Conservation (phyloP, 2,113 vertebrate species). For the Pachyramphus minor region DNA sequence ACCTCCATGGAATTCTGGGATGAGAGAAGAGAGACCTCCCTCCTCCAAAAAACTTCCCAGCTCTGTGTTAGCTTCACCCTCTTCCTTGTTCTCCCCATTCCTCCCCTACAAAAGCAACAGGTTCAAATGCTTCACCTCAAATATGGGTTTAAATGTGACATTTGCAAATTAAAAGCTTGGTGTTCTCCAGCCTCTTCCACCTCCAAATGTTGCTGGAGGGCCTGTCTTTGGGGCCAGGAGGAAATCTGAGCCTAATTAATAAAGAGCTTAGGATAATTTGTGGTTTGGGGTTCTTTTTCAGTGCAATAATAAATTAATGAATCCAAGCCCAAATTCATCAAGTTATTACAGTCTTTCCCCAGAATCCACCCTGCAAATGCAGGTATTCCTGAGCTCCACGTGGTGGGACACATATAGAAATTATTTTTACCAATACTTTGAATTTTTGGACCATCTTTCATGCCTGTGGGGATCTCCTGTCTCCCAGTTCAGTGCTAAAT, state of each 20-base stretch:
- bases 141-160: rapidly evolving
- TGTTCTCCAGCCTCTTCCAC: background rate
- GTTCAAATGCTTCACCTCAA: background rate
- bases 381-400: rapidly evolving
- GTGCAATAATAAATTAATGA: background rate
- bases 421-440: rapidly evolving
- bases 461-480: background rate
- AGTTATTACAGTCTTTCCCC: background rate
- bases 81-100: background rate
- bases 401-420: background rate
- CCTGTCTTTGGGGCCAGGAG: background rate
- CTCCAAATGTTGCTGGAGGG: background rate
- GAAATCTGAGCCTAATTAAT: background rate
- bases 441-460: background rate
- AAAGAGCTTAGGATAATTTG: background rate
- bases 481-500: rapidly evolving
- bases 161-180: background rate
- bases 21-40: background rate
- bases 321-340: background rate
- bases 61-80: rapidly evolving
- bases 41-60: background rate
- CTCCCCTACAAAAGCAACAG: background rate
- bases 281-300: no score
- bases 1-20: rapidly evolving
- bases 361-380: background rate